Evolutionary conservation across 2,888 invertebrate species (phyloP).

Genomic region (Helleia helle): DNA sequence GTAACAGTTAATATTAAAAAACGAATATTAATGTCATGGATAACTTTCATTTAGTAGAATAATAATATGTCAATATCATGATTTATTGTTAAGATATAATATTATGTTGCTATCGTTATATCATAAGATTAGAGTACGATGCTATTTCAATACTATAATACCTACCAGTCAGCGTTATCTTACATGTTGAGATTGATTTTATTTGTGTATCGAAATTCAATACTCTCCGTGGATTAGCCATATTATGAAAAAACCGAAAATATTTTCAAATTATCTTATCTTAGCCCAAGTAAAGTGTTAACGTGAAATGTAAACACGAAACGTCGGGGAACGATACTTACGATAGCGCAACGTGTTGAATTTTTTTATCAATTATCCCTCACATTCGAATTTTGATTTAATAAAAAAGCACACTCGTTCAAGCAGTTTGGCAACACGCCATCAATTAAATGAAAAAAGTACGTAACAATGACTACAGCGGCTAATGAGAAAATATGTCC

Average conservation of each 20-base stretch:
- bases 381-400: background rate
- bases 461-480: constrained; percentile 13
- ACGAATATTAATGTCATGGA: too few relatives aligned
- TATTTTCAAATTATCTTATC: constrained; percentile 61
- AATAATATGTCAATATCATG: too few relatives aligned
- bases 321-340: background rate
- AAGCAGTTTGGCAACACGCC: constrained; percentile 27
- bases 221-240: background rate
- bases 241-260: constrained; percentile 13
- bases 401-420: constrained; percentile 15
- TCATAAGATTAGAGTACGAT: too few relatives aligned
- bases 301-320: constrained; percentile 22
- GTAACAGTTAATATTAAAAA: too few relatives aligned
- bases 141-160: too few relatives aligned
- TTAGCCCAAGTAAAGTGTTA: constrained; percentile 5
- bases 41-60: too few relatives aligned
- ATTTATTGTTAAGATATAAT: too few relatives aligned
- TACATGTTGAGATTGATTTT: too few relatives aligned
- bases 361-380: background rate
- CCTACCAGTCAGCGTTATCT: too few relatives aligned
- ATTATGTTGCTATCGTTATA: too few relatives aligned
- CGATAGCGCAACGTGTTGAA: background rate
- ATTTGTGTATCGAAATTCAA: too few relatives aligned
- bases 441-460: constrained; percentile 20
- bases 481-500: constrained; percentile 12